These are phyloP conservation scores for Mayetiola destructor DNA, from an alignment of 2,888 invertebrate species.

Conservation along the genomic window DNA sequence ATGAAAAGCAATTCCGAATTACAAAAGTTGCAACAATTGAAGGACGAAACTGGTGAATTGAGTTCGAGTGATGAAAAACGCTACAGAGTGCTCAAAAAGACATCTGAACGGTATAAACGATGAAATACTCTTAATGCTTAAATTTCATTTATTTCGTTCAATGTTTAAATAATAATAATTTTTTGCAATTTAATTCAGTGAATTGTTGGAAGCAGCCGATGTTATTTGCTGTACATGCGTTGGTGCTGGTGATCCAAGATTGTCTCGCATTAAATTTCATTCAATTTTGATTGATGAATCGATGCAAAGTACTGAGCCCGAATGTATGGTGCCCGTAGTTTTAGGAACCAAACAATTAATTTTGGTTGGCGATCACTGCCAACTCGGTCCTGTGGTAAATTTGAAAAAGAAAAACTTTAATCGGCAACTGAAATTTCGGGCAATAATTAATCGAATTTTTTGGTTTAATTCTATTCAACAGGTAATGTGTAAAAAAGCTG, in stretches of 20 bases:
- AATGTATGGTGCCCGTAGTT: conserved; percentile 98
- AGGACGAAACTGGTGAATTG: conserved; percentile 96
- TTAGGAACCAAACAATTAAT: conserved; percentile 93
- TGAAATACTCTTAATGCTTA: no score
- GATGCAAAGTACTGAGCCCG: conserved; percentile 94
- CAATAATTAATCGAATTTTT: no score
- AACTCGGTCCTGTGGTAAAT: conserved; percentile 95
- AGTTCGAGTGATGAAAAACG: conserved; percentile 91
- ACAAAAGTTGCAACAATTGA: conserved; percentile 86
- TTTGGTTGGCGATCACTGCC: conserved; percentile 97
- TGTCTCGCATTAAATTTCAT: conserved; percentile 86
- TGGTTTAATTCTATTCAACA: no score
- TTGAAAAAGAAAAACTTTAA: no score
- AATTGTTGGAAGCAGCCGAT: conserved; percentile 87
- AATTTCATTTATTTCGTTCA: no score
- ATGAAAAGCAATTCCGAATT: conserved; percentile 87
- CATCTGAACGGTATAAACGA: conserved; percentile 85
- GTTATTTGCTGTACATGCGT: conserved; percentile 99
- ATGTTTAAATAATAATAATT: no score
- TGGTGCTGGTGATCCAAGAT: conserved; percentile 89
- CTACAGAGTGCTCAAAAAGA: conserved; percentile 77
- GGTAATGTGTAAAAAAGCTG: conserved; percentile 99
- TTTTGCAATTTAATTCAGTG: no score
- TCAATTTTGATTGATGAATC: conserved; percentile 95
- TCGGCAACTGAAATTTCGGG: no score